Conservation (phyloP, 2,113 vertebrate species). For the Anarrhichthys ocellatus region DNA sequence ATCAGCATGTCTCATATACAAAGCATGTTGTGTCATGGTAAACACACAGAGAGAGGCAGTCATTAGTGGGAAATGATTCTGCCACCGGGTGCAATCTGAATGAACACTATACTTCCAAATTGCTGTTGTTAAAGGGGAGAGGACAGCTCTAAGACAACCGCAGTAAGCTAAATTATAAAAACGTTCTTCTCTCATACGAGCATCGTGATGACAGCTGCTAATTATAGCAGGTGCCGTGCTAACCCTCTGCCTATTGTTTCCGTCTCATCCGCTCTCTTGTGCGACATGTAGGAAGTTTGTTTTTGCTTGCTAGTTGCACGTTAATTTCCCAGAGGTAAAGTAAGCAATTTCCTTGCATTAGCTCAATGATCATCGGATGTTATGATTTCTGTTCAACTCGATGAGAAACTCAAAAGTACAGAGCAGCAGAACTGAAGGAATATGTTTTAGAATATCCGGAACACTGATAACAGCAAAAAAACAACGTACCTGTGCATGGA, state of each 20-base stretch:
- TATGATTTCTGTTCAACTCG: conserved; percentile 21
- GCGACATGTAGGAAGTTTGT: conserved; percentile 37
- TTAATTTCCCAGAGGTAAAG: conserved; percentile 60
- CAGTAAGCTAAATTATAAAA: conserved; percentile 12
- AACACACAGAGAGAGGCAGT: neutral
- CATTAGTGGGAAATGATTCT: conserved; percentile 1
- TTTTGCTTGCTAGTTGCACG: conserved; percentile 31
- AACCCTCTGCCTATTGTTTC: conserved; percentile 51
- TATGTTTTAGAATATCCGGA: conserved; percentile 4
- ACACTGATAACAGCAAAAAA: neutral
- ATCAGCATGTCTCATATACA: neutral
- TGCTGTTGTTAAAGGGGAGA: conserved; percentile 12
- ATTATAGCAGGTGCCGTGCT: conserved; percentile 50
- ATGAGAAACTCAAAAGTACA: conserved; percentile 1
- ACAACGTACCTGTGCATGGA: neutral
- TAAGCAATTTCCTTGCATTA: conserved; percentile 27
- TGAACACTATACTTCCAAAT: conserved; percentile 13
- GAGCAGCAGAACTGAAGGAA: conserved; percentile 9
- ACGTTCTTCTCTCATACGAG: conserved; percentile 16
- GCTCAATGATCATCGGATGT: conserved; percentile 32
- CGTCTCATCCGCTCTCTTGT: conserved; percentile 32
- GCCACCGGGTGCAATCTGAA: neutral
- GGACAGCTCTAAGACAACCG: neutral
- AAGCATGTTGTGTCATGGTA: conserved; percentile 10
- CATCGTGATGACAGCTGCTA: conserved; percentile 51